phyloP scores from a whole-genome alignment of 2,888 invertebrate genomes.

The Drosophila anomalipes region DNA sequence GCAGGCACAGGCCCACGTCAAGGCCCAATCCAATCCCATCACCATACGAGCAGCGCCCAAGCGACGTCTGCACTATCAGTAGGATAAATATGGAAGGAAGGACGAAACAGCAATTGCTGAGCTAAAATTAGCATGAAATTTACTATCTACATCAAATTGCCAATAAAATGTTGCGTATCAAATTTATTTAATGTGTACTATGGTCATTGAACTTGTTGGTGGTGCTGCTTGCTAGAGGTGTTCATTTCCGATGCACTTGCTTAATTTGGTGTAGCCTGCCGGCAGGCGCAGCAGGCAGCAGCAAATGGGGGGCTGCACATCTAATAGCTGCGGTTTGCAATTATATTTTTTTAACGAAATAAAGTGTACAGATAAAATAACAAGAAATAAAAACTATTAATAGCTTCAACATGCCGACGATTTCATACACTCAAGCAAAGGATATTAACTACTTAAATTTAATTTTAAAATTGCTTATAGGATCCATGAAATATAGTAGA shows the following conservation, averaged over 20 bases:
- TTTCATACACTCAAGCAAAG: neutral
- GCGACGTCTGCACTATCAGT: constrained; percentile 64
- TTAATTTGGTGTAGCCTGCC: constrained; percentile 56
- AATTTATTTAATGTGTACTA: constrained; percentile 25
- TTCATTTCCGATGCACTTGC: constrained; percentile 27
- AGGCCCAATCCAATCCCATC: constrained; percentile 9
- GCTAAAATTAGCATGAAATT: constrained; percentile 10
- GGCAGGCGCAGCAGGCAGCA: constrained; percentile 47
- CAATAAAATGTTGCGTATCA: constrained; percentile 65
- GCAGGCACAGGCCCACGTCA: constrained; percentile 8
- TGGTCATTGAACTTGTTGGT: constrained; percentile 51
- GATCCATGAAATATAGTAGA: neutral
- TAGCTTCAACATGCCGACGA: neutral
- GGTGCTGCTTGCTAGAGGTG: neutral
- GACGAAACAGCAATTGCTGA: neutral
- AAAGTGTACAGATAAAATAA: constrained; percentile 47
- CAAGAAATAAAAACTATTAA: neutral
- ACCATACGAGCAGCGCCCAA: constrained; percentile 66
- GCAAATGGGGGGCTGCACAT: constrained; percentile 35
- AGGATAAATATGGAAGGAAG: constrained; percentile 6
- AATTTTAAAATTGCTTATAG: neutral
- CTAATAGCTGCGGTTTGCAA: constrained; percentile 67
- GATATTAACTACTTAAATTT: neutral
- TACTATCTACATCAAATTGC: constrained; percentile 59
- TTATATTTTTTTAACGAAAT: constrained; percentile 65